Percentiles rank a stretch among this genome's conserved stretches.
Conservation (phyloP, 2,888 invertebrate genomes). For the Sinopyrophorus schimmeli region DNA sequence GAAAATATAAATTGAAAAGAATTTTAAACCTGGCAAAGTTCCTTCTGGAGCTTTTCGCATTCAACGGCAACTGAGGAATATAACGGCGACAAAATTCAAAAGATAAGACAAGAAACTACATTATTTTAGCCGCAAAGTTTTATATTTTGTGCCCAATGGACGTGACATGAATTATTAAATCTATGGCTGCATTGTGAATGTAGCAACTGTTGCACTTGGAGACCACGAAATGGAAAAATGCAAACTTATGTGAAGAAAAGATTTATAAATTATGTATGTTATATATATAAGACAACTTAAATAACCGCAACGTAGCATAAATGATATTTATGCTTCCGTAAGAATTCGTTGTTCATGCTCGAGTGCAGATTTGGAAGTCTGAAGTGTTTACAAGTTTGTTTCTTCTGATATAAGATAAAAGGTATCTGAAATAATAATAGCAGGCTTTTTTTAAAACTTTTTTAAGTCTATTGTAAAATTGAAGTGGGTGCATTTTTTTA, state of each 20-base stretch:
- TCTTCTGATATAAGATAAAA: too few relatives aligned
- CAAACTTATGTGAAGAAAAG: constrained; percentile 16
- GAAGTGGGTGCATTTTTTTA: too few relatives aligned
- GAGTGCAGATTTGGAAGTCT: too few relatives aligned
- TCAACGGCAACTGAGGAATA: constrained; percentile 16
- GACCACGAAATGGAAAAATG: constrained; percentile 19
- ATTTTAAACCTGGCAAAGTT: too few relatives aligned
- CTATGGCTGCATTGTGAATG: constrained; percentile 28
- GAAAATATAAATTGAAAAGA: too few relatives aligned
- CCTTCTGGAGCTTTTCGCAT: constrained; percentile 4
- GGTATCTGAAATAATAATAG: too few relatives aligned
- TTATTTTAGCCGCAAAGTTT: constrained; percentile 36
- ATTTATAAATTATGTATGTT: constrained; percentile 14
- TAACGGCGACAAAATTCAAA: constrained; percentile 15
- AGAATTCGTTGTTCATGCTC: constrained; percentile 6
- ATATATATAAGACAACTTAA: constrained; percentile 11
- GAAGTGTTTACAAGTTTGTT: too few relatives aligned
- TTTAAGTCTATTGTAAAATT: too few relatives aligned
- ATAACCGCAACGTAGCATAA: constrained; percentile 11
- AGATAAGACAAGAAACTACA: constrained; percentile 28
- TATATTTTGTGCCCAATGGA: constrained; percentile 35
- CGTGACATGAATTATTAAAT: constrained; percentile 36
- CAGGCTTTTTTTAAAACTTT: too few relatives aligned
- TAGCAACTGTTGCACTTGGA: constrained; percentile 26
- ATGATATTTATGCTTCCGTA: constrained; percentile 6